Evolutionary conservation across 1,140 invertebrate species (phyloP), one percentile per base, ranked within the genome.

Genomic region (Stegodyphus dumicola): DNA sequence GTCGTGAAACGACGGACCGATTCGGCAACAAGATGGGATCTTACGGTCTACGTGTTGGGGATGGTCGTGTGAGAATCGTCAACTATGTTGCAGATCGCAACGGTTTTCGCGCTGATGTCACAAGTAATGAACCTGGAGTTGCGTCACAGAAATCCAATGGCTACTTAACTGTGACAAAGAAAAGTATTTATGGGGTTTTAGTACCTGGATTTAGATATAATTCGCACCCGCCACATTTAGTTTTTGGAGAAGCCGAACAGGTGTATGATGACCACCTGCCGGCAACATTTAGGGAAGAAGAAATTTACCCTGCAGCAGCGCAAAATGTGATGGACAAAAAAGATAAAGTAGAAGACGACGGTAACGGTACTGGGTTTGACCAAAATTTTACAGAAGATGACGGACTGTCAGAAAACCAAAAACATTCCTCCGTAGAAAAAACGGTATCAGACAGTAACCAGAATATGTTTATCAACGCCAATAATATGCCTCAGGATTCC

Each of bases 31-130:
- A 88, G 11, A 17, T 88, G 49, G 89, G 89, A n/a, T 87, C 86
- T 6, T 89, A 89, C 66, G 89, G 89, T 15, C 86, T 89, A 6
- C 71, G 89, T 53, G 87, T 88, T 33, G 76, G 78, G 69, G 89
- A 89, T 76, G 89, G 89, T 15, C 81, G 88, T 48, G 60, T 88
- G n/a, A 79, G 89, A 60, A 86, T 89, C 48, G 89, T 89, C n/a
- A 88, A 89, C 77, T 89, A 89, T 71, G 87, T 88, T 53, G 88
- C 88, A 15, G 88, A 88, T 64, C 67, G 54, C 64, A 66, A 75
- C 48, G 87, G 87, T 49, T 88, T 78, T 73, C 67, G 87, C n/a
- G 88, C 87, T n/a, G 78, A 79, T 15, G 75, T 85, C 75, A 17
- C 85, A 79, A 65, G 83, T 70, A 70, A 88, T 7, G 81, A 85